These are phyloP conservation scores for Arizona elegans DNA, from an alignment of 2,113 vertebrate species.

Conservation along the genomic window DNA sequence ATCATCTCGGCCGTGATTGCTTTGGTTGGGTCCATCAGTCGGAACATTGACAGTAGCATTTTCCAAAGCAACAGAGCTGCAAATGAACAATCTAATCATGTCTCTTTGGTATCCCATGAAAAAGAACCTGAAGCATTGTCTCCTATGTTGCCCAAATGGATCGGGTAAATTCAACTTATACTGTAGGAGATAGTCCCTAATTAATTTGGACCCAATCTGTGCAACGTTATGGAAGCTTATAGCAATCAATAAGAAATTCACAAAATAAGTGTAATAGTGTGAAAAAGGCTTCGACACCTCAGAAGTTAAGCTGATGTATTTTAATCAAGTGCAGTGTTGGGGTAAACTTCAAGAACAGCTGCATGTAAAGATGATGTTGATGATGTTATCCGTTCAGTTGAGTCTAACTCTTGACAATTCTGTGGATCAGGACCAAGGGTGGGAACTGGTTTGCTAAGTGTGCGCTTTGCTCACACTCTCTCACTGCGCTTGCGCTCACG, in stretches of 20 bases:
- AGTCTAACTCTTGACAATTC: too few relatives aligned
- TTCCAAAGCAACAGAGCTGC: neutral
- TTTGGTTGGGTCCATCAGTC: too few relatives aligned
- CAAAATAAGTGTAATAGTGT: neutral
- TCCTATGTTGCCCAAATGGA: neutral
- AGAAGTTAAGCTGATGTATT: neutral
- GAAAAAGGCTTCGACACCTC: neutral
- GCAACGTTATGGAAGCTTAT: neutral
- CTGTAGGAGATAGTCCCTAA: neutral
- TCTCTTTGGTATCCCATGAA: neutral
- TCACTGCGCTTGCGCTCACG: too few relatives aligned
- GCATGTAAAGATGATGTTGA: neutral
- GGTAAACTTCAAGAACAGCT: neutral
- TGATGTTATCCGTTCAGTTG: too few relatives aligned
- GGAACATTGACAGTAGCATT: neutral
- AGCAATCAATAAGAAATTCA: neutral
- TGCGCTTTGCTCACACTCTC: rapidly evolving
- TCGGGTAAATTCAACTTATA: neutral
- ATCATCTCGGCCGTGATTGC: too few relatives aligned
- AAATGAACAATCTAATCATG: neutral
- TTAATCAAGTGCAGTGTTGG: neutral
- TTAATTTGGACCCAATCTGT: neutral
- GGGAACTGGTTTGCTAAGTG: too few relatives aligned
- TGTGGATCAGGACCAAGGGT: too few relatives aligned
- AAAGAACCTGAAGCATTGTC: neutral